Evolutionary conservation across 2,888 invertebrate genomes (phyloP).

Genomic region (Exocentrus adspersus): DNA sequence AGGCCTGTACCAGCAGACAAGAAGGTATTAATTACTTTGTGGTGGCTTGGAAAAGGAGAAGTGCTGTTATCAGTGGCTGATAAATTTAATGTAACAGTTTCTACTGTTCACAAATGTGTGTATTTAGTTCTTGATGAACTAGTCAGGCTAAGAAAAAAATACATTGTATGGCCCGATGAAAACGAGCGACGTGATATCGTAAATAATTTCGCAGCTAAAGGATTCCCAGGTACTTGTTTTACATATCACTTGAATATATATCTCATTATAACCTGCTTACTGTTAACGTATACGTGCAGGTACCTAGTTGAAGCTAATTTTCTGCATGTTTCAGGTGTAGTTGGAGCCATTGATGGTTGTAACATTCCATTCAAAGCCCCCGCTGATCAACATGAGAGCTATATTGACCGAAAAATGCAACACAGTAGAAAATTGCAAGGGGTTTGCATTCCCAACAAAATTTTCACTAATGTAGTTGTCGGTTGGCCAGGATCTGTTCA

Average conservation of each 20-base stretch:
- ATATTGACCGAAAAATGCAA: constrained; percentile 20
- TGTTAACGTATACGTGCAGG: too few species aligned
- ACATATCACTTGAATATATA: too few species aligned
- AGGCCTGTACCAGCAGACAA: too few species aligned
- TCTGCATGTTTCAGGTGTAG: constrained; percentile 23
- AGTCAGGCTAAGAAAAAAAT: constrained; percentile 6
- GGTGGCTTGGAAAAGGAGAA: constrained; percentile 34
- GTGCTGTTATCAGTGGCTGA: constrained; percentile 27
- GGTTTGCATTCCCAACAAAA: constrained; percentile 13
- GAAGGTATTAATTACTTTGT: constrained; percentile 30
- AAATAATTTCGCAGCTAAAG: not conserved
- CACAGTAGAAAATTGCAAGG: constrained; percentile 23
- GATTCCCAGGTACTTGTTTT: not conserved
- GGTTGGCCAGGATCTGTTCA: constrained; percentile 29
- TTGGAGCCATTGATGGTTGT: constrained; percentile 26
- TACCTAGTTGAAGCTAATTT: too few species aligned
- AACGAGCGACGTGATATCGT: not conserved
- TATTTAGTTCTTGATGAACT: constrained; percentile 15
- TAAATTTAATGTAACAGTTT: constrained; percentile 28
- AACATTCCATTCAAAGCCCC: constrained; percentile 21
- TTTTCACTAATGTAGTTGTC: constrained; percentile 19
- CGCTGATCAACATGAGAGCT: constrained; percentile 25
- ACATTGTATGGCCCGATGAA: constrained; percentile 27
- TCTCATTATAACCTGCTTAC: too few species aligned
- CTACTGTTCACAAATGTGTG: constrained; percentile 21